phyloP scores from a whole-genome alignment of 1,140 invertebrate genomes.

The Argopecten irradians region DNA sequence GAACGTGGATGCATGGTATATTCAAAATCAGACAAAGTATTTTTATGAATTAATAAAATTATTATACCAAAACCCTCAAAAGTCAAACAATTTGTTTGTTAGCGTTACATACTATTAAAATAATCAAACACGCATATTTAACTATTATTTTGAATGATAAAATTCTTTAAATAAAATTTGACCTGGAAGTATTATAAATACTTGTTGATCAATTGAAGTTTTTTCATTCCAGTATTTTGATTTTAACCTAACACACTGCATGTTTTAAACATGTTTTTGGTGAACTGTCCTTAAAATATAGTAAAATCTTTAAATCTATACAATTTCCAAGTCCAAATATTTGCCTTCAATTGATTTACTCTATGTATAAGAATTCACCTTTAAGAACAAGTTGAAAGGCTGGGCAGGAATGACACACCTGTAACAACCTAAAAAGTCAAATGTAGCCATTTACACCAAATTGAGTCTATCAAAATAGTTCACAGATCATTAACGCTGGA shows the following conservation, averaged over 20 bases:
- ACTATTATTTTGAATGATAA: no score
- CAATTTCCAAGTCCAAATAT: background rate
- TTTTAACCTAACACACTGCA: background rate
- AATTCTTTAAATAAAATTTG: no score
- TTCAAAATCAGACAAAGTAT: no score
- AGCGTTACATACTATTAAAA: no score
- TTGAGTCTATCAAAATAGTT: constrained; percentile 22
- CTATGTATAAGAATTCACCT: background rate
- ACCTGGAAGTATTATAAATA: no score
- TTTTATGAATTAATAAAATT: no score
- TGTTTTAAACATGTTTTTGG: background rate
- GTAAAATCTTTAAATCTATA: background rate
- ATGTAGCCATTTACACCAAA: background rate
- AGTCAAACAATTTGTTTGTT: no score
- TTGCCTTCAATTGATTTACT: background rate
- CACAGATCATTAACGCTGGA: background rate
- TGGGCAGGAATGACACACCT: background rate
- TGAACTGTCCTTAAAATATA: background rate
- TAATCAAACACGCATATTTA: no score
- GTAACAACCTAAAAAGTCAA: background rate
- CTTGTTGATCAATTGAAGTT: background rate
- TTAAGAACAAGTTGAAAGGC: background rate
- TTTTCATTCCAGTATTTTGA: background rate
- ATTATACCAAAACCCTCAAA: no score
- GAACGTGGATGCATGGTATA: no score